Conservation (phyloP, 2,797 vertebrate species). For the Alcedo atthis region DNA sequence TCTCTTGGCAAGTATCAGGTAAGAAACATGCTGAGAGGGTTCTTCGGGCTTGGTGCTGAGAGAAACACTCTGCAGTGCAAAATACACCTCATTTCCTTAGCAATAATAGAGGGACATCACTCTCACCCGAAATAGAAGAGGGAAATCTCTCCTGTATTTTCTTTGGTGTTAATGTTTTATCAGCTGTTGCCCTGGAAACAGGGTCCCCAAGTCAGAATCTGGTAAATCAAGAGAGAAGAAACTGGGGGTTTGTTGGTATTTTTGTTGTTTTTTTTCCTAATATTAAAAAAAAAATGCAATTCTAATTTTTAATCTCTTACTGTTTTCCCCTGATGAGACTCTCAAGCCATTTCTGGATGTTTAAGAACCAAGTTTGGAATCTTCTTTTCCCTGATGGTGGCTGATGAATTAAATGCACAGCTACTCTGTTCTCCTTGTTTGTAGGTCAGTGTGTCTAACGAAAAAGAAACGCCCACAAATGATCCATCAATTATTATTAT, state of each 20-base stretch:
- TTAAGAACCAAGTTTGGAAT: background rate
- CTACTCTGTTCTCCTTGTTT: background rate
- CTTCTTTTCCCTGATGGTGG: background rate
- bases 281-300: too few relatives aligned
- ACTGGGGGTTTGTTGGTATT: background rate
- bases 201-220: background rate
- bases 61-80: background rate
- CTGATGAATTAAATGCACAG: background rate
- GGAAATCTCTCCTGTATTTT: background rate
- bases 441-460: background rate
- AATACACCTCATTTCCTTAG: slow-evolving; percentile 6
- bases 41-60: background rate
- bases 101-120: background rate
- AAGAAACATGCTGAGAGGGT: background rate
- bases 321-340: background rate
- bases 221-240: background rate
- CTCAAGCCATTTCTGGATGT: background rate
- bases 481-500: background rate
- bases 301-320: background rate
- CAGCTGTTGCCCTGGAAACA: slow-evolving; percentile 40
- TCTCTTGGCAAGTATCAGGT: slow-evolving; percentile 29
- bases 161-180: slow-evolving; percentile 3
- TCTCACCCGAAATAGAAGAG: slow-evolving; percentile 39
- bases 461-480: background rate
- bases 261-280: background rate